Conservation (phyloP, 2,888 invertebrate genomes). For the Cantharis rufa region DNA sequence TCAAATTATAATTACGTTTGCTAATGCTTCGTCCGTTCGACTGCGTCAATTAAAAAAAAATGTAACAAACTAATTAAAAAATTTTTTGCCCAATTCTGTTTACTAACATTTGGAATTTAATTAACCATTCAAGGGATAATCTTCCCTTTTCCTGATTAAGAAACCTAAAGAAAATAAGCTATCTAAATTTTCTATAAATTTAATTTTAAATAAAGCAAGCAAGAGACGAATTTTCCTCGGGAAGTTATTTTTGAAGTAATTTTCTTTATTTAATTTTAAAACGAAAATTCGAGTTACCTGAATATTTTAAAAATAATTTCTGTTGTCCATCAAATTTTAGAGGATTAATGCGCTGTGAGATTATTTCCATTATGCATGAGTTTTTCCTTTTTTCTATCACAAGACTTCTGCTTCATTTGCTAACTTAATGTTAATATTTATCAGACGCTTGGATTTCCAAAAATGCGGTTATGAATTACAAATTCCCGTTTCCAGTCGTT, state of each 20-base stretch:
- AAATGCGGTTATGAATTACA: slow-evolving; percentile 2
- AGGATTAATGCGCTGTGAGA: background rate
- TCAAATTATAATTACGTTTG: background rate
- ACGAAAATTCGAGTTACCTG: background rate
- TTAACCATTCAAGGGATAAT: background rate
- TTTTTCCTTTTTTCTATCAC: background rate
- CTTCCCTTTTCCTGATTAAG: background rate
- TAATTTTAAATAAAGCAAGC: background rate
- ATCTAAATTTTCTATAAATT: background rate
- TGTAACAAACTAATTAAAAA: background rate
- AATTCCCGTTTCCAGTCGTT: background rate
- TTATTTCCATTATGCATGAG: background rate
- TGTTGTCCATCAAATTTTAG: background rate
- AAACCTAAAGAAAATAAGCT: background rate
- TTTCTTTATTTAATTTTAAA: background rate
- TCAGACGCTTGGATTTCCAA: background rate
- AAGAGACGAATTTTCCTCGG: background rate
- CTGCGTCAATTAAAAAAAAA: background rate
- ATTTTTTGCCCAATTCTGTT: background rate
- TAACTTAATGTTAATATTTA: slow-evolving; percentile 1
- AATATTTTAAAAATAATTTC: background rate
- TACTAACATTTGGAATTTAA: background rate
- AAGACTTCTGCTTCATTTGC: slow-evolving; percentile 1
- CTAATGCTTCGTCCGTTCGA: background rate
- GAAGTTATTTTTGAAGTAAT: background rate